Percentiles rank a stretch among this genome's conserved stretches.
These are phyloP conservation scores for Eledone cirrhosa DNA, from an alignment of 2,888 invertebrate species.

Conservation along the genomic window DNA sequence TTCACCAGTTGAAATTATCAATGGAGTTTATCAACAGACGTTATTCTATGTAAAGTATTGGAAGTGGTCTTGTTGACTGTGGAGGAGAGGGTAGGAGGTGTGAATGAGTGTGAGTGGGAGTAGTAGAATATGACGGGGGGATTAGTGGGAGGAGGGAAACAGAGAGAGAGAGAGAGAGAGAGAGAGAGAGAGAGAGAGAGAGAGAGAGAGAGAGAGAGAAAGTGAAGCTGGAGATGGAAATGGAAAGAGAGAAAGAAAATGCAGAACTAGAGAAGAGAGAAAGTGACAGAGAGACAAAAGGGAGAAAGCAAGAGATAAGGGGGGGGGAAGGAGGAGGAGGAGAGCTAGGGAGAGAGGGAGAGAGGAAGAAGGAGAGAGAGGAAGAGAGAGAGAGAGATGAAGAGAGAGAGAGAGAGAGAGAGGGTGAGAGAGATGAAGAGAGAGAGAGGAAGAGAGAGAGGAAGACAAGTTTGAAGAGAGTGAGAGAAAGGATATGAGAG, in stretches of 20 bases:
- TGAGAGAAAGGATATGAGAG: background rate
- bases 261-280: background rate
- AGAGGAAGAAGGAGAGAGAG: background rate
- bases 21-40: too few relatives aligned
- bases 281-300: background rate
- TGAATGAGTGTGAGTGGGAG: background rate
- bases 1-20: too few relatives aligned
- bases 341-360: too few relatives aligned
- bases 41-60: too few relatives aligned
- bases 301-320: background rate
- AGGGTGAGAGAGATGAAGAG: too few relatives aligned
- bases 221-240: background rate
- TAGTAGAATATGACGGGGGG: background rate
- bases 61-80: too few relatives aligned
- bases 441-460: background rate
- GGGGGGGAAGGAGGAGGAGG: background rate
- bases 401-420: background rate
- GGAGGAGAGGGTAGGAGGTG: too few relatives aligned
- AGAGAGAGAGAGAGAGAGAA: background rate
- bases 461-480: background rate
- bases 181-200: background rate
- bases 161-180: background rate
- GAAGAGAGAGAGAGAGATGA: background rate
- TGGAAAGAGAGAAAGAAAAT: background rate
- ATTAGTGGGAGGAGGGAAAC: background rate